phyloP scores from a whole-genome alignment of 2,113 vertebrate species.

The Trinectes maculatus region DNA sequence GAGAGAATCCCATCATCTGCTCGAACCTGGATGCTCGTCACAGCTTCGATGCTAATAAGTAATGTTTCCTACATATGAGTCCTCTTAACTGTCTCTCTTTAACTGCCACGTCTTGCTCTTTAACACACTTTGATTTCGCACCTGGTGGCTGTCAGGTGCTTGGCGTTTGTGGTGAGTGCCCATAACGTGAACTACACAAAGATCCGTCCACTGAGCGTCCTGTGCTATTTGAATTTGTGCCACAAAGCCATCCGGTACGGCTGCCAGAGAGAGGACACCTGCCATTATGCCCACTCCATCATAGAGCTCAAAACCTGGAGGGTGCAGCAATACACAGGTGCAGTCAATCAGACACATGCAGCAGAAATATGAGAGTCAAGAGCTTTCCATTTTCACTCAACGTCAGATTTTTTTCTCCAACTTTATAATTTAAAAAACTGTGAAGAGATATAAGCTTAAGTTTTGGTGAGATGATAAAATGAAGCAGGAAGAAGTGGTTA shows the following conservation, averaged over 20 bases:
- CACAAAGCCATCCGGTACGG: slow-evolving; percentile 85
- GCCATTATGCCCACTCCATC: slow-evolving; percentile 90
- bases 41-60: slow-evolving; percentile 93
- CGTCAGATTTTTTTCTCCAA: slow-evolving; percentile 11
- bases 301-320: slow-evolving; percentile 95
- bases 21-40: slow-evolving; percentile 88
- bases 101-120: not conserved
- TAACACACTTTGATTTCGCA: not conserved
- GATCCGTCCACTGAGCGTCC: slow-evolving; percentile 87
- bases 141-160: slow-evolving; percentile 82
- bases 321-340: slow-evolving; percentile 90
- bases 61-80: slow-evolving; percentile 33
- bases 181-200: slow-evolving; percentile 89
- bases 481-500: no score
- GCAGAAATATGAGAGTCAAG: not conserved
- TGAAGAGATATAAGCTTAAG: no score
- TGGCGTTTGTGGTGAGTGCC: slow-evolving; percentile 89
- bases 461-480: no score
- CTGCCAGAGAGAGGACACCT: slow-evolving; percentile 87
- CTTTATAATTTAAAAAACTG: no score
- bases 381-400: no score
- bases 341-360: not conserved
- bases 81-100: no score
- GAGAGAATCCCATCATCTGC: slow-evolving; percentile 86
- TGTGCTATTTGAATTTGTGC: slow-evolving; percentile 89